These are phyloP conservation scores for Eubasilissa regina DNA, from an alignment of 1,140 invertebrate genomes.

Conservation along the genomic window DNA sequence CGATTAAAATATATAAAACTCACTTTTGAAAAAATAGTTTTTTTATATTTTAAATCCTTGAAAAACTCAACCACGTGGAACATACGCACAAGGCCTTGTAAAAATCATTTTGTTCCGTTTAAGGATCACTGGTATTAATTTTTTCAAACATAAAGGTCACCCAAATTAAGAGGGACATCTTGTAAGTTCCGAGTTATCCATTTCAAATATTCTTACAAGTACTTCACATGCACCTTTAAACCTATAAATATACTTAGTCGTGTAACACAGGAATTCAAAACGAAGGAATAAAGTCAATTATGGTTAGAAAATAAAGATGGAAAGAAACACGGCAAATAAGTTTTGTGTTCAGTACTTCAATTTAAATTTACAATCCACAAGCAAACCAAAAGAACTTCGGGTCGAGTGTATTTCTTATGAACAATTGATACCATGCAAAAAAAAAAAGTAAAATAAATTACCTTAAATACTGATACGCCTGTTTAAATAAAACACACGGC, in stretches of 20 bases:
- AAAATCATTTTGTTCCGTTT: too few species aligned
- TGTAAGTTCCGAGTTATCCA: too few species aligned
- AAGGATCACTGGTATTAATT: too few species aligned
- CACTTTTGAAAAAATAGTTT: too few species aligned
- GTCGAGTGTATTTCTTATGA: slow-evolving; percentile 1
- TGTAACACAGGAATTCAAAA: background rate
- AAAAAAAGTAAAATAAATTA: slow-evolving; percentile 9
- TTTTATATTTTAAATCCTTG: too few species aligned
- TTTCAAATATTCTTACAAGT: background rate
- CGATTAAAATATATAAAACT: too few species aligned
- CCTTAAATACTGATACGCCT: slow-evolving; percentile 7
- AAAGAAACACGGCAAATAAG: slow-evolving; percentile 18
- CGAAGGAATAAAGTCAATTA: background rate
- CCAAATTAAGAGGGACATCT: too few species aligned
- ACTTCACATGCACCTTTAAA: slow-evolving; percentile 17
- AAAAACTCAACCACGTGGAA: too few species aligned
- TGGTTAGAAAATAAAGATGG: background rate
- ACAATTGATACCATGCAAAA: slow-evolving; percentile 36
- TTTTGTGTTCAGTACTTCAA: slow-evolving; percentile 4
- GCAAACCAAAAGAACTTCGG: slow-evolving; percentile 37
- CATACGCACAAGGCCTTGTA: too few species aligned
- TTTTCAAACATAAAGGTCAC: too few species aligned
- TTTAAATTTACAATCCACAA: slow-evolving; percentile 34
- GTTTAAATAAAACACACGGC: slow-evolving; percentile 16
- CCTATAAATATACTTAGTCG: background rate